These are phyloP conservation scores for Sylvia atricapilla DNA, from an alignment of 2,113 vertebrate species.

Conservation along the genomic window DNA sequence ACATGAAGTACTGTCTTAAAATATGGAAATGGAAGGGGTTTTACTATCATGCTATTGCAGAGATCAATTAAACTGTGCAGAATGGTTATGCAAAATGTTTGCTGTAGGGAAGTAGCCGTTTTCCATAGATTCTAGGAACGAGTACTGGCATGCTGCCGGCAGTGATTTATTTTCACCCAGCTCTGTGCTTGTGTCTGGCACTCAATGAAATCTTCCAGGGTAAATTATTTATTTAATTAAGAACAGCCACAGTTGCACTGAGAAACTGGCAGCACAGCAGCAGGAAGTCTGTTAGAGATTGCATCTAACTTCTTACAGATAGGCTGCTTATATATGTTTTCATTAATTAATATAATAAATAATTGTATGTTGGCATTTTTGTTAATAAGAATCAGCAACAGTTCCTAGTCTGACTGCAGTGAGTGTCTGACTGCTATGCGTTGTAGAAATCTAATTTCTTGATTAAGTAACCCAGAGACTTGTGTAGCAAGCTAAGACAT, in stretches of 20 bases:
- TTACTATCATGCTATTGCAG: neutral
- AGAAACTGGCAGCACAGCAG: neutral
- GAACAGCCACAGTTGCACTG: neutral
- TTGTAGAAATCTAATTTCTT: neutral
- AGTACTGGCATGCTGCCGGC: neutral
- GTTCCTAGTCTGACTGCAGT: neutral
- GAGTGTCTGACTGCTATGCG: neutral
- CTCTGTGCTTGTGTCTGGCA: constrained; percentile 9
- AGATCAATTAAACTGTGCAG: neutral
- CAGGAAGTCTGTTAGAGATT: constrained; percentile 20
- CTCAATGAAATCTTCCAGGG: constrained; percentile 10
- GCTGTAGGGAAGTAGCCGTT: neutral
- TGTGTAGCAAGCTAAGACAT: neutral
- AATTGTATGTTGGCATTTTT: neutral
- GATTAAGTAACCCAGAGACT: neutral
- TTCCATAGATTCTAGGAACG: neutral
- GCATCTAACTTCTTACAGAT: constrained; percentile 2
- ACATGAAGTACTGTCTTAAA: neutral
- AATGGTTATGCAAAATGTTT: neutral
- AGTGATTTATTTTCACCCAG: constrained; percentile 49
- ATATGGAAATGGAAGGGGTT: neutral
- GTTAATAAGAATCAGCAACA: constrained; percentile 14
- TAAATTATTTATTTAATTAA: constrained; percentile 55
- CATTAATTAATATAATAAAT: constrained; percentile 25
- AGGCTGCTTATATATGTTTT: neutral